Evolutionary conservation across 2,888 invertebrate species (phyloP), one percentile per base, ranked within the genome.

Genomic region (Galerucella pusilla): DNA sequence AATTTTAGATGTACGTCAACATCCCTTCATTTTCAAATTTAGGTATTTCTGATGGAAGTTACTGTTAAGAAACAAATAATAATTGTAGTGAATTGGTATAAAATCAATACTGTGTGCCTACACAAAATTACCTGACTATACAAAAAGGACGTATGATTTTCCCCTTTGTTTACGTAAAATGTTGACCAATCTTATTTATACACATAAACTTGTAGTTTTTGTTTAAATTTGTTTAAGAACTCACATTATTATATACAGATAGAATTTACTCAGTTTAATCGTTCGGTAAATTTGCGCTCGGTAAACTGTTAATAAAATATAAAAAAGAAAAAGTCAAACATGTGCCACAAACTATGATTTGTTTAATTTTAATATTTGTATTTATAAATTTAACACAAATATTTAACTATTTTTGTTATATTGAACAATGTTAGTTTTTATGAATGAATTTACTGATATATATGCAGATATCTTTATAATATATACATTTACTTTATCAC

Each of bases 211-310:
- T 75, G 79, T 76, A 75, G 76, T 74, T 77, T 80, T 74, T 77
- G 80, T 80, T 79, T 77, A 78, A 80, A 80, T 80, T 79, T 80
- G 80, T 79, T 78, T 75, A 78, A 78, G 76, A 72, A 72, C 74
- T 69, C 69, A 76, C 75, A 77, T 68, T 77, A 77, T 76, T 57
- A 16, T 20, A 20, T 20, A 9, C 57, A 78, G 74, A 76, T 75
- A 76, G 79, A 80, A 81, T 81, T 83, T 81, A 81, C 80, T 81
- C 77, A 81, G 81, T 80, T 81, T 83, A 84, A 84, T 85, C 84
- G 83, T 83, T 83, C 16, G 64, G 84, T 83, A 85, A 85, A 85
- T 84, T 85, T 85, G 83, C 84, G 82, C 83, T 82, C 78, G 78
- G 82, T 78, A 83, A 82, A 82, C 82, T 81, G 82, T 81, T 82